A percentile compares a stretch with the other conserved stretches of the same genome.
Conservation (phyloP, 2,888 invertebrate genomes). For the Cremastinae sp. region DNA sequence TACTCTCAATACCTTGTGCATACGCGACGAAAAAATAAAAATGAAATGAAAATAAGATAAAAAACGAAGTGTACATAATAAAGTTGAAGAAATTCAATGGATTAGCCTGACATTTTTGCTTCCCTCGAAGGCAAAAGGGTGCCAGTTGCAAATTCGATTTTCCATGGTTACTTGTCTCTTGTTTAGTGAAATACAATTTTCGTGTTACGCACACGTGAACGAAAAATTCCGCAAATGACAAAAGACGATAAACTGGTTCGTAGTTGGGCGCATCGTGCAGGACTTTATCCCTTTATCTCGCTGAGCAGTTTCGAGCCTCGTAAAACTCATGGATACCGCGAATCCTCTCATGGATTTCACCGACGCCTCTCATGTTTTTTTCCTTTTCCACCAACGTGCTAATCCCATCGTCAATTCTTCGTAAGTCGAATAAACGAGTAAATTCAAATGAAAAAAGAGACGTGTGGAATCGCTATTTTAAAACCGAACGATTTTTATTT, state of each 20-base stretch:
- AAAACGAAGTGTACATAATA: too few relatives aligned
- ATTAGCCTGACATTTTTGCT: too few relatives aligned
- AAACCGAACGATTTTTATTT: not conserved
- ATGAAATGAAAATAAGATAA: too few relatives aligned
- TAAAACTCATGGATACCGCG: constrained; percentile 17
- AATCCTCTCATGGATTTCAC: too few relatives aligned
- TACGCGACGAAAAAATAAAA: too few relatives aligned
- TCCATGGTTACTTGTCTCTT: too few relatives aligned
- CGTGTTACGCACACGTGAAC: not conserved
- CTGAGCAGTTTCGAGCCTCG: constrained; percentile 16
- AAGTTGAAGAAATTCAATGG: too few relatives aligned
- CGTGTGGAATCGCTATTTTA: not conserved
- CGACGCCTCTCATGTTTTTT: constrained; percentile 1
- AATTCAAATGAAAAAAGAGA: not conserved
- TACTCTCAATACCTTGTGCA: too few relatives aligned
- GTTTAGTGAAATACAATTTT: too few relatives aligned
- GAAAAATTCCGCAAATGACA: constrained; percentile 4
- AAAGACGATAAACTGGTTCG: constrained; percentile 25
- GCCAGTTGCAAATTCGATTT: too few relatives aligned
- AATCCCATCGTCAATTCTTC: constrained; percentile 24
- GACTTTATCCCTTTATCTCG: constrained; percentile 6
- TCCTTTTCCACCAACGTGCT: constrained; percentile 2
- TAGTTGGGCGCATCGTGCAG: constrained; percentile 4
- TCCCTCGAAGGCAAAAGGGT: too few relatives aligned
- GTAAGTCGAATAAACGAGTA: not conserved